Base-by-base conservation (phyloP, 2,888 invertebrate species). In the Trichopria drosophilae region DNA sequence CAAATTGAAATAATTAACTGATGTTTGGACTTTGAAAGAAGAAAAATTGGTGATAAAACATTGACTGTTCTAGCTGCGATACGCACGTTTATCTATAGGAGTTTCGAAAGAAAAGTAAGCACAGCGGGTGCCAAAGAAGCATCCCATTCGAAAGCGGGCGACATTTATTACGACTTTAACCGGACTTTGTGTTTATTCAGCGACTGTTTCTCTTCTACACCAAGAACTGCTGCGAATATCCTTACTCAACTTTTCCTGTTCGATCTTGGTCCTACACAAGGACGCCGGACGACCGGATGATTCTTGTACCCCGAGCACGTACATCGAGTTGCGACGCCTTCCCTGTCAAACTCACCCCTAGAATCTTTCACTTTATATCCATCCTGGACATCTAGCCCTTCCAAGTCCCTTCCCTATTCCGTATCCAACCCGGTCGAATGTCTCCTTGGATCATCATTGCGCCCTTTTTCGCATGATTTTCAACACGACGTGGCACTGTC, bases 111-210 rank as follows among this genome's bases (percentile, higher is more conserved):
- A 36, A 55, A 55, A 45, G 56, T 9, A 15, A 34, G 3, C 34
- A 26, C n/a, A 13, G 13, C 34, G 34, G 9, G n/a, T 13, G 13
- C n/a, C 34, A 48, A 34, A 56, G 54, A 58, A 52, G 57, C 48
- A 51, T 52, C 51, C 60, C 62, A 65, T n/a, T 68, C 68, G 69
- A 65, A 69, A 67, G 63, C 60, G 57, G 60, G 61, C 65, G 72
- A 72, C 73, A 71, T 75, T 75, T 73, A 74, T 74, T 74, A 67
- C 72, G 72, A 70, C 71, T 71, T 69, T 68, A 69, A 71, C 72
- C 61, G 73, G 73, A 72, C 73, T 73, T 73, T 73, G 71, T 73
- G 72, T 74, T 74, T 74, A 74, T 73, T 74, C 71, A 72, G 69
- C 69, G 70, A 71, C 70, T 72, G 71, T 72, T 72, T 70, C 72